phyloP scores from a whole-genome alignment of 2,797 vertebrate genomes.

The Anolis apletophallus region DNA sequence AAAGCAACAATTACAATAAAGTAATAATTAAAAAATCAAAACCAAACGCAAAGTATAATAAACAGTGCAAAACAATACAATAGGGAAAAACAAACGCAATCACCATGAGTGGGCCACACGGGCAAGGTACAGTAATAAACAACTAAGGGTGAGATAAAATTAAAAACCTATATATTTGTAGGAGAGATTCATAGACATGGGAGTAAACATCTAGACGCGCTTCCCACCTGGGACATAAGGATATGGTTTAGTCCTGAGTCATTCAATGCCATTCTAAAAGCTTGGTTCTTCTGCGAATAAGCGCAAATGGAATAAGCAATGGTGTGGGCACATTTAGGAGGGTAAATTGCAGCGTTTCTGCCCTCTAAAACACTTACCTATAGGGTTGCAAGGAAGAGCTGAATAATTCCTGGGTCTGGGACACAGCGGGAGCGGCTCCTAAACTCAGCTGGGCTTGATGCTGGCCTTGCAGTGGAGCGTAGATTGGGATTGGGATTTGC shows the following conservation, averaged over 20 bases:
- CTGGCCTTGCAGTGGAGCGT: slow-evolving; percentile 95
- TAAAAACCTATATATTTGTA: too few relatives aligned
- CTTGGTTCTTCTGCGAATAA: not conserved
- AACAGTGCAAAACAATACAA: too few relatives aligned
- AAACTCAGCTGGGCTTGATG: slow-evolving; percentile 91
- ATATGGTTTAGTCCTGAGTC: not conserved
- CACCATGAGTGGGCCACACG: too few relatives aligned
- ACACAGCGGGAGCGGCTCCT: slow-evolving; percentile 90
- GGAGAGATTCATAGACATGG: too few relatives aligned
- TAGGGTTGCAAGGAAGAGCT: slow-evolving; percentile 94
- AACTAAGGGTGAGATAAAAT: too few relatives aligned
- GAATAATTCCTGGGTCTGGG: slow-evolving; percentile 96
- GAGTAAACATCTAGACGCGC: too few relatives aligned
- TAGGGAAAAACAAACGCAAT: too few relatives aligned
- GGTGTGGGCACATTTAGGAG: not conserved
- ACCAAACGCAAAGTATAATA: too few relatives aligned
- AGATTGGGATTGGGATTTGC: slow-evolving; percentile 98
- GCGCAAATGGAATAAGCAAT: not conserved
- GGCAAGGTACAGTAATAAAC: too few relatives aligned
- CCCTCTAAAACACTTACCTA: slow-evolving; percentile 79
- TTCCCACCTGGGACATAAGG: not conserved
- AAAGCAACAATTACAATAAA: too few relatives aligned
- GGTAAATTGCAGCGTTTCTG: slow-evolving; percentile 5
- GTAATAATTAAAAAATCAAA: too few relatives aligned
- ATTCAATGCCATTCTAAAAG: not conserved